phyloP scores from a whole-genome alignment of 35 echinoderm and acorn worm genomes.

The Diadema setosum region DNA sequence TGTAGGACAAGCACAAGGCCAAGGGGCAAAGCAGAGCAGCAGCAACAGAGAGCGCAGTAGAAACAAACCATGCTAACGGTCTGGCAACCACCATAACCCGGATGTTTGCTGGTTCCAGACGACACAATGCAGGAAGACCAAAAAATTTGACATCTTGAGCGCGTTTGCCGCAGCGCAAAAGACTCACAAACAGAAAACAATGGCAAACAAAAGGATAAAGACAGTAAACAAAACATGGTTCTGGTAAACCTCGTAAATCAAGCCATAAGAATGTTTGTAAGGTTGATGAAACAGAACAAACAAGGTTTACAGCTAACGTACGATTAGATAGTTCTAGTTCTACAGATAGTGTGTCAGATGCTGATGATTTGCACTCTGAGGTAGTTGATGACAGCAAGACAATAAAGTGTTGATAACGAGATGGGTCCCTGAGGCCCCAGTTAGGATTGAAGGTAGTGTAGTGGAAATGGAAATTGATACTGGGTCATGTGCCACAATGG shows the following conservation, averaged over 20 bases:
- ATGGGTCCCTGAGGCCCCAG: background rate
- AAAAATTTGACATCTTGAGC: background rate
- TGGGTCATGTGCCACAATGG: conserved; percentile 7
- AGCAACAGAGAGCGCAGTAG: background rate
- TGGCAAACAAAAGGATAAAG: background rate
- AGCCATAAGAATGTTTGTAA: background rate
- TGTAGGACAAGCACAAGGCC: background rate
- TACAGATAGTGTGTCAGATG: background rate
- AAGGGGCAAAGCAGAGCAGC: background rate
- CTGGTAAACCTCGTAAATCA: background rate
- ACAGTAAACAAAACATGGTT: background rate
- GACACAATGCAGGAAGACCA: background rate
- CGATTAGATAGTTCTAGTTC: background rate
- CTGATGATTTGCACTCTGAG: background rate
- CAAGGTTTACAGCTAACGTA: no score
- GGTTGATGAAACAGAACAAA: no score
- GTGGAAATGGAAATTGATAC: conserved; percentile 24
- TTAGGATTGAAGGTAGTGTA: background rate
- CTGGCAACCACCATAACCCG: background rate
- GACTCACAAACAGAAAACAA: background rate
- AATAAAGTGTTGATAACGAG: background rate
- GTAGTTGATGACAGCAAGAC: background rate
- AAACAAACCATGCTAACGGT: background rate
- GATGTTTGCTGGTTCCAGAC: background rate
- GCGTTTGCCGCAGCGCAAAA: background rate